Evolutionary conservation across 2,888 invertebrate species (phyloP).

Genomic region (Eubasilissa splendida): DNA sequence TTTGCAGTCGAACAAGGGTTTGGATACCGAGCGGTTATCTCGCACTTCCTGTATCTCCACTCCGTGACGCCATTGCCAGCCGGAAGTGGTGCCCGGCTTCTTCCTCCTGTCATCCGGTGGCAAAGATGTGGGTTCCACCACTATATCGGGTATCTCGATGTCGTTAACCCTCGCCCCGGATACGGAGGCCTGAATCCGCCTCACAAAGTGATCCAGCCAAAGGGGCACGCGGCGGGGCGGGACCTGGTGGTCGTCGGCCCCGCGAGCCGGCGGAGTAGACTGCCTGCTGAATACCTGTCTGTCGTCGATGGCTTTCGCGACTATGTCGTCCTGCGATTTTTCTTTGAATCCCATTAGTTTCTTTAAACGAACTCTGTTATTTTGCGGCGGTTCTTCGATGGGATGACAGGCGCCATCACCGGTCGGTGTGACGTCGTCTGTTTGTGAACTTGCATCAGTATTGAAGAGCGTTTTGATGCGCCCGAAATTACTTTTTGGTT

Average conservation of each 20-base stretch:
- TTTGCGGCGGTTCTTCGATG: background rate
- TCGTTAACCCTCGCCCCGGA: conserved; percentile 51
- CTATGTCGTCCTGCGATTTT: conserved; percentile 5
- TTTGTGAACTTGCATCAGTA: conserved; percentile 46
- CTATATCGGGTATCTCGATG: conserved; percentile 47
- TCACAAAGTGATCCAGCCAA: conserved; percentile 41
- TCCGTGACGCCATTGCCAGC: conserved; percentile 51
- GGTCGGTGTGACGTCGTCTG: conserved; percentile 25
- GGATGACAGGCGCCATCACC: background rate
- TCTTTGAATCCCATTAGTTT: conserved; percentile 14
- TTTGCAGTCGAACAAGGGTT: conserved; percentile 24
- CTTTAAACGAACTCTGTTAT: conserved; percentile 21
- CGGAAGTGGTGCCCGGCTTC: conserved; percentile 47
- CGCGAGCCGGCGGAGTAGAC: conserved; percentile 40
- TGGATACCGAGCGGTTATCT: background rate
- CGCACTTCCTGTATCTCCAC: conserved; percentile 17
- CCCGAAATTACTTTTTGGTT: conserved; percentile 10
- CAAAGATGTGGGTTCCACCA: background rate
- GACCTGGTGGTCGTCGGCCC: conserved; percentile 18
- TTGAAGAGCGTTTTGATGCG: conserved; percentile 48
- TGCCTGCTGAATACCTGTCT: conserved; percentile 57
- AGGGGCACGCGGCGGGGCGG: conserved; percentile 28
- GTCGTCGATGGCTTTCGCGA: conserved; percentile 44
- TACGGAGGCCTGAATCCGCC: conserved; percentile 42
- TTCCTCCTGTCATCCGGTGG: conserved; percentile 6